These are phyloP conservation scores for Platalea minor DNA, from an alignment of 2,797 vertebrate species.

Conservation along the genomic window DNA sequence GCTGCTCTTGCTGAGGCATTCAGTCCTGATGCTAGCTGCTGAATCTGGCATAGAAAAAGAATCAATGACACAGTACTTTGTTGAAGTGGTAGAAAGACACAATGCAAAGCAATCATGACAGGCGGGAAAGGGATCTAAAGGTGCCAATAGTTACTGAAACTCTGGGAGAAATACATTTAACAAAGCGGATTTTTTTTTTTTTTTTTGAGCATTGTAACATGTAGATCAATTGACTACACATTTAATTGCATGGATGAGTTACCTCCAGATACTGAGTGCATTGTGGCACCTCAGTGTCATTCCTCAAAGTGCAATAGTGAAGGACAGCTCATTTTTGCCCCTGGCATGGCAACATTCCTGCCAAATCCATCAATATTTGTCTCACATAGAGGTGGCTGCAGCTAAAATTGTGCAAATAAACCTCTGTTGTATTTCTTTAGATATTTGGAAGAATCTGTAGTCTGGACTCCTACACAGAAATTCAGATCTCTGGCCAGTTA, in stretches of 20 bases:
- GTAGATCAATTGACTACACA: neutral
- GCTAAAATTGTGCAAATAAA: neutral
- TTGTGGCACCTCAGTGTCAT: neutral
- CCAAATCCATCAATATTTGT: neutral
- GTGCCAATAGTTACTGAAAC: neutral
- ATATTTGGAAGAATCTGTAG: neutral
- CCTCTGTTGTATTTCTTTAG: neutral
- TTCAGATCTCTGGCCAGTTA: neutral
- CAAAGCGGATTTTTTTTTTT: neutral
- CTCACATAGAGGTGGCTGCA: neutral
- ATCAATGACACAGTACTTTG: neutral
- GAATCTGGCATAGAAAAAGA: neutral
- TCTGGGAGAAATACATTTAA: neutral
- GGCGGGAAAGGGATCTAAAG: neutral
- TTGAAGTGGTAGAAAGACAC: neutral
- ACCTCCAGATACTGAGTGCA: neutral
- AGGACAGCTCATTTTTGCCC: neutral
- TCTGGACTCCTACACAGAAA: neutral
- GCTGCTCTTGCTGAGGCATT: neutral
- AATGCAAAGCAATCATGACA: neutral
- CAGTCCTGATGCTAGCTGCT: neutral
- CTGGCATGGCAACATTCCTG: neutral
- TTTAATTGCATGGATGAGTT: neutral
- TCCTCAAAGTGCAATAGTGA: neutral
- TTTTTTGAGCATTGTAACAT: neutral